Base-by-base conservation (phyloP, 2,797 vertebrate species). In the Eulemur coronatus region DNA sequence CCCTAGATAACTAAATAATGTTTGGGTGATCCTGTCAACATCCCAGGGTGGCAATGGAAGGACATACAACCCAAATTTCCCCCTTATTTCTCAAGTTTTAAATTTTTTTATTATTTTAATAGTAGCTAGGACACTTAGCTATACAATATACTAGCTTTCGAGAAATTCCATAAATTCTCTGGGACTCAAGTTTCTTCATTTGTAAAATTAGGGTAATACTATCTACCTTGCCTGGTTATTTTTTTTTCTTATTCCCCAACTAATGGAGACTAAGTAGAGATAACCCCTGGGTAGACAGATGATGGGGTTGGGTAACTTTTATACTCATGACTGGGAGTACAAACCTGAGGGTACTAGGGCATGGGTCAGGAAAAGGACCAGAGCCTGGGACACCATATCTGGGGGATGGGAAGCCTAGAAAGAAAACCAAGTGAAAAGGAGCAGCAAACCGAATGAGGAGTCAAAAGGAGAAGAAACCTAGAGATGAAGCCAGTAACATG, bases 1-100 rank as follows among this genome's bases (percentile, higher is more conserved):
- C 61, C 46, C 46, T 88, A 76, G 52, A 80, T 93, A 88, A 95
- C 70, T 76, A 93, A 89, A 86, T 89, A 89, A 69, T 94, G 12
- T 52, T 89, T 92, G 43, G 10, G 33, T 80, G 76, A 92, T 67
- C 52, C 67, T 85, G 69, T 91, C 59, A 81, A 15, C 43, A 81
- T 85, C 26, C 26, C 28, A 96, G 75, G 1, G 33, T 76, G 52
- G 41, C 84, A 84, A 22, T 88, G 41, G 61, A 90, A 96, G 2
- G 57, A 75, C 50, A 43, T 52, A 20, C 55, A 94, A 76, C 26
- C 57, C 43, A 70, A 76, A 50, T 61, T 22, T n/a, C 1, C 9
- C 24, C 17, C 17, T 61, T 69, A 30, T 76, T 87, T 76, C 52
- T 33, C 48, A 93, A 75, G 46, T 80, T 95, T 92, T 89, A 96